A percentile compares a stretch with the other conserved stretches of the same genome.
These are phyloP conservation scores for Myrmecobius fasciatus DNA, from an alignment of 2,113 vertebrate genomes.

Conservation along the genomic window DNA sequence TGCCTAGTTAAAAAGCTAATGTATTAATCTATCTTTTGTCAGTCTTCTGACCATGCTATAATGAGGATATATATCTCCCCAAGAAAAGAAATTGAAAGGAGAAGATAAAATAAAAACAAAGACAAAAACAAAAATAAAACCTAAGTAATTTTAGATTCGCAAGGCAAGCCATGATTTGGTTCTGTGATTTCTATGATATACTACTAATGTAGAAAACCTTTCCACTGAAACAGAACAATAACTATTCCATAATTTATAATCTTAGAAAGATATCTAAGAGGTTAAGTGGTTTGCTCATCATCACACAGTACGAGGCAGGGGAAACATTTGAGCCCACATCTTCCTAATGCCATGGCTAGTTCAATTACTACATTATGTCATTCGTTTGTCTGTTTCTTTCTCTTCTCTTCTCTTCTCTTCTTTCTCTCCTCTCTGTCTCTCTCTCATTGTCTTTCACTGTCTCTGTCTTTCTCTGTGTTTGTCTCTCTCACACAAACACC, in stretches of 20 bases:
- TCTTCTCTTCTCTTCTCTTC: no score
- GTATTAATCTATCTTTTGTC: background rate
- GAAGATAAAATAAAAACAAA: background rate
- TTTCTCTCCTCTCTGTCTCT: no score
- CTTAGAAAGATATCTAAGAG: background rate
- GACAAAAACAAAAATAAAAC: no score
- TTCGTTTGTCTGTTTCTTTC: no score
- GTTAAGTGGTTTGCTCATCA: background rate
- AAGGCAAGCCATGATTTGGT: background rate
- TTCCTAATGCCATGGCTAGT: background rate
- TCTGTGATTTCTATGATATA: background rate
- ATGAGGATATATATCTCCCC: background rate
- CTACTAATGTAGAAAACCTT: background rate
- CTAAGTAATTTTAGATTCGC: background rate
- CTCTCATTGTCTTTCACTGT: no score
- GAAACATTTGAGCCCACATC: background rate
- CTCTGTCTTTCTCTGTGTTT: no score
- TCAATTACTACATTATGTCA: background rate
- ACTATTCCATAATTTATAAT: background rate
- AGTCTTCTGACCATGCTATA: constrained; percentile 12
- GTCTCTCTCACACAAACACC: no score
- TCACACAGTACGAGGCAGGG: background rate
- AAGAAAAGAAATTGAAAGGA: no score
- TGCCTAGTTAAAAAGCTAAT: background rate
- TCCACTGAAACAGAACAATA: background rate